These are phyloP conservation scores for Agelastica alni DNA, from an alignment of 2,888 invertebrate species.

Conservation along the genomic window DNA sequence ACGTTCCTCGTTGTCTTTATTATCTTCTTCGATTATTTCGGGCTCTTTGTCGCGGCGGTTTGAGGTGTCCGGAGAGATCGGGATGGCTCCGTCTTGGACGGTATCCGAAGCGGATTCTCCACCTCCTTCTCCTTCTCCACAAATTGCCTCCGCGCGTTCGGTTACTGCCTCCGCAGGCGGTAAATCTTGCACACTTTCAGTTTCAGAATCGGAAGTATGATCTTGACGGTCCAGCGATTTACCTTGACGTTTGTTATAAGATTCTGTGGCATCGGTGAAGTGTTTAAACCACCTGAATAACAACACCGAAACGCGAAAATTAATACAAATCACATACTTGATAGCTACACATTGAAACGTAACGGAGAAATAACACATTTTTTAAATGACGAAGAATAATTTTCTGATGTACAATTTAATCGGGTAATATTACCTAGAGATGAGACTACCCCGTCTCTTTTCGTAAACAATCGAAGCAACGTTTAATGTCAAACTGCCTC, in stretches of 20 bases:
- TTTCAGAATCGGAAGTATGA: slow-evolving; percentile 36
- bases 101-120: slow-evolving; percentile 8
- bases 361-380: too few relatives aligned
- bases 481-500: slow-evolving; percentile 46
- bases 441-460: slow-evolving; percentile 56
- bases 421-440: slow-evolving; percentile 54
- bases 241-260: slow-evolving; percentile 48
- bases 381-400: background rate
- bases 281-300: slow-evolving; percentile 41
- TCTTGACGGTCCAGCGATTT: slow-evolving; percentile 40
- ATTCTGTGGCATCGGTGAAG: slow-evolving; percentile 41
- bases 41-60: slow-evolving; percentile 12
- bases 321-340: background rate
- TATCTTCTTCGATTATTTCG: slow-evolving; percentile 12
- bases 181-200: slow-evolving; percentile 34
- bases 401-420: background rate
- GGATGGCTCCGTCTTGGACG: slow-evolving; percentile 3
- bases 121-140: too few relatives aligned
- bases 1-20: slow-evolving; percentile 3
- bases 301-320: background rate
- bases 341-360: too few relatives aligned
- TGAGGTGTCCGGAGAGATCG: too few relatives aligned
- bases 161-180: slow-evolving; percentile 31
- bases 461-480: slow-evolving; percentile 38
- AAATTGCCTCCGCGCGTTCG: slow-evolving; percentile 30